Percentiles rank a stretch among this genome's conserved stretches.
phyloP scores from a whole-genome alignment of 1,140 invertebrate species.

The Bombus fervidus region DNA sequence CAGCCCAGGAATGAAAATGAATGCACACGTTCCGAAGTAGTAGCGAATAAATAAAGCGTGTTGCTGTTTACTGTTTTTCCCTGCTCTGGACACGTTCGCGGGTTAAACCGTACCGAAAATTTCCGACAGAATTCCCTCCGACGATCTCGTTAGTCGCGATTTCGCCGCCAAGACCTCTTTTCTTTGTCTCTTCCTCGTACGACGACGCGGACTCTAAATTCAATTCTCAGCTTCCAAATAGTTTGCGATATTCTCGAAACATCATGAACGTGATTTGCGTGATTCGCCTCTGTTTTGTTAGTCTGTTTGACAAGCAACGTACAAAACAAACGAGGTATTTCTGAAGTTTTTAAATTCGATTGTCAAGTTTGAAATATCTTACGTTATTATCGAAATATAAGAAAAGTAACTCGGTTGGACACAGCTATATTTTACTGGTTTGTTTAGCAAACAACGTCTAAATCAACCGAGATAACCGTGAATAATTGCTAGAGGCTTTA shows the following conservation, averaged over 20 bases:
- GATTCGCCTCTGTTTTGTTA: background rate
- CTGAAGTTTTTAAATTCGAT: too few relatives aligned
- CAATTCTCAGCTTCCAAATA: background rate
- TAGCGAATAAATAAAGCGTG: conserved; percentile 40
- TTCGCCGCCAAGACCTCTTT: background rate
- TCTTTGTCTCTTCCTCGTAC: too few relatives aligned
- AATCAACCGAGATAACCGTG: background rate
- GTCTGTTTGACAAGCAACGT: background rate
- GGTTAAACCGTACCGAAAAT: background rate
- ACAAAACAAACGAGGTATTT: too few relatives aligned
- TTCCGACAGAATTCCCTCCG: conserved; percentile 9
- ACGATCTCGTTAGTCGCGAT: conserved; percentile 19
- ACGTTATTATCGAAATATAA: background rate
- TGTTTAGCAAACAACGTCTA: background rate
- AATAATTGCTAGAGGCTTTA: background rate
- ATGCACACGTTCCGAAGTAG: conserved; percentile 25
- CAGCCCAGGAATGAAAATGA: conserved; percentile 43
- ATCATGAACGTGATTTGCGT: background rate
- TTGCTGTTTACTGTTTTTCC: conserved; percentile 26
- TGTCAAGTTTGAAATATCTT: background rate
- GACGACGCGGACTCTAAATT: background rate
- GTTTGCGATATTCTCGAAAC: background rate
- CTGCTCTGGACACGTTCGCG: background rate
- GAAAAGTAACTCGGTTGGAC: too few relatives aligned
- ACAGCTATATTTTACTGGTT: too few relatives aligned